phyloP scores from a whole-genome alignment of 2,113 vertebrate species.

The Gila orcuttii region DNA sequence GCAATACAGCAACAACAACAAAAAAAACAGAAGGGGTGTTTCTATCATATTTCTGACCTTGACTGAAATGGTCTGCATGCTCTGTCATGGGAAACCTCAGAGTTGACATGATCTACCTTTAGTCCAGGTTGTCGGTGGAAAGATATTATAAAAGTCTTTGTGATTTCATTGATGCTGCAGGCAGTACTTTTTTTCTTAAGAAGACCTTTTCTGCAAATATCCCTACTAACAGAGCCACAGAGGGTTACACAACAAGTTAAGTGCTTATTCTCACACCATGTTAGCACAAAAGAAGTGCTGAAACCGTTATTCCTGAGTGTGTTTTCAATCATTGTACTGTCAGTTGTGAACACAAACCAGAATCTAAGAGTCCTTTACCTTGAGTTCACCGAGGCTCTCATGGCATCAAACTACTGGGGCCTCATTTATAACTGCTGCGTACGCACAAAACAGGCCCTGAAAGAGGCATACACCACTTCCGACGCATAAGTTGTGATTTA shows the following conservation, averaged over 20 bases:
- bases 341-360: conserved; percentile 28
- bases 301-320: conserved; percentile 4
- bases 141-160: not conserved
- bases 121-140: conserved; percentile 19
- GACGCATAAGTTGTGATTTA: too few relatives aligned
- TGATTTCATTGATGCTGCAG: not conserved
- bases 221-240: not conserved
- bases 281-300: not conserved
- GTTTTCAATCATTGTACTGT: conserved; percentile 52
- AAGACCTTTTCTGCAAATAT: not conserved
- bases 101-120: conserved; percentile 32
- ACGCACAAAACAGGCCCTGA: too few relatives aligned
- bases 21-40: conserved; percentile 34
- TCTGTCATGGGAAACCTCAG: conserved; percentile 48
- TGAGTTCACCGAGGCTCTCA: conserved; percentile 23
- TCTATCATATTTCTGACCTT: conserved; percentile 31
- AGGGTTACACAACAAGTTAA: not conserved
- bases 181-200: not conserved
- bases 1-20: conserved; percentile 49
- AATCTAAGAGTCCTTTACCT: conserved; percentile 46
- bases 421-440: too few relatives aligned
- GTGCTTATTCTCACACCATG: not conserved
- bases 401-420: not conserved
- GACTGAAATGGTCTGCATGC: conserved; percentile 31
- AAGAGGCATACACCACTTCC: too few relatives aligned